Evolutionary conservation across 2,113 vertebrate species (phyloP), one percentile per base, ranked within the genome.

Genomic region (Butorides virescens): DNA sequence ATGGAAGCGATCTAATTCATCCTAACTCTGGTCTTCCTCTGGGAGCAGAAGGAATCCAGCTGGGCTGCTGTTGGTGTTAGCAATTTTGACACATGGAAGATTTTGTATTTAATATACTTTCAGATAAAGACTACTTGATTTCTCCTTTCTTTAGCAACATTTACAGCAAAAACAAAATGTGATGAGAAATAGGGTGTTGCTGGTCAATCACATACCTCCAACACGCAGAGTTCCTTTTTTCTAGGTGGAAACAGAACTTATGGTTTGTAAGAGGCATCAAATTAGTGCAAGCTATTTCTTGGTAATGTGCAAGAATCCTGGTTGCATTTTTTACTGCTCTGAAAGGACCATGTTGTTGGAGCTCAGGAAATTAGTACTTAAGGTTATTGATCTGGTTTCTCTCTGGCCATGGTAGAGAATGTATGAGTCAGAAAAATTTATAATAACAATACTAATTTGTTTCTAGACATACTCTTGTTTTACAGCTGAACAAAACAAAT

Each of bases 1-100:
- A 81, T 88, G 68, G 93, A 96, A 95, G 50, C 55, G 89, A 96
- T 88, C 86, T 92, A 93, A 95, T 95, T 95, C 89, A 93, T 85
- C 74, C 91, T 93, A 83, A 93, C 74, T 88, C 61, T 86, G 53
- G 46, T 70, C 92, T 92, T 92, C 88, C 92, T 86, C 68, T 71
- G 71, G 76, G 84, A 93, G 53, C 36, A 71, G 79, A 91, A 90
- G 62, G 71, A 92, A 77, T 91, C 80, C 89, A 91, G 46, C 70
- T 92, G 92, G 46, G 88, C 70, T 89, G 77, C 42, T 82, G 44
- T 0, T 68, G 15, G 7, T 91, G 63, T 21, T 72, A 79, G 53
- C n/a, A 85, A 75, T 93, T 92, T 84, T 95, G 68, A 85, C 36
- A 65, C 55, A 72, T 62, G 70, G 76, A 81, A 81, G 39, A 84